phyloP scores from a whole-genome alignment of 1,140 invertebrate species.

The Popillia japonica region DNA sequence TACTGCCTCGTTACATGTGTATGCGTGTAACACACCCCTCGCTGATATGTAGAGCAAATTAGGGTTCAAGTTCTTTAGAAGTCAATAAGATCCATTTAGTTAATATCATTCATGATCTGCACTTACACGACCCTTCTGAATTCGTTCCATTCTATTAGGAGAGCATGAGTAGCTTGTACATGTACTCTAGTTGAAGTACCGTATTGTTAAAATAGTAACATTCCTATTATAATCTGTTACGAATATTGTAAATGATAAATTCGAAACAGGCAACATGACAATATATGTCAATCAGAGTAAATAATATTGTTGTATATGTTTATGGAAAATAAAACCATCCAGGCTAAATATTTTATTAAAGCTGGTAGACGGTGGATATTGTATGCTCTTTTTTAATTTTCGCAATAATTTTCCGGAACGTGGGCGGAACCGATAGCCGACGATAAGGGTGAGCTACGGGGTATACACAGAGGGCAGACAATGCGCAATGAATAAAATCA shows the following conservation, averaged over 20 bases:
- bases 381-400: constrained; percentile 51
- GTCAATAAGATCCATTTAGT: constrained; percentile 42
- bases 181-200: not conserved
- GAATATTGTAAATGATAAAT: too few species aligned
- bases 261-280: too few species aligned
- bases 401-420: constrained; percentile 47
- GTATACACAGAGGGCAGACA: constrained; percentile 37
- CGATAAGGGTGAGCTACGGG: constrained; percentile 36
- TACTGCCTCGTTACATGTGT: constrained; percentile 12
- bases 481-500: constrained; percentile 57
- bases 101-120: constrained; percentile 38
- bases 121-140: constrained; percentile 20
- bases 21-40: not conserved
- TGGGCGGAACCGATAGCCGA: constrained; percentile 40
- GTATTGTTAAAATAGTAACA: not conserved
- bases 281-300: not conserved
- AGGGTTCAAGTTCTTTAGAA: constrained; percentile 39
- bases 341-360: constrained; percentile 16
- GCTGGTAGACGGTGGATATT: not conserved
- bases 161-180: not conserved
- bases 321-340: not conserved
- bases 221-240: not conserved
- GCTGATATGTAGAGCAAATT: constrained; percentile 32
- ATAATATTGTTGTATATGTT: not conserved
- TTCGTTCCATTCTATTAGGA: constrained; percentile 17